Evolutionary conservation across 2,797 vertebrate genomes (phyloP).

Genomic region (Crenuchus spilurus): DNA sequence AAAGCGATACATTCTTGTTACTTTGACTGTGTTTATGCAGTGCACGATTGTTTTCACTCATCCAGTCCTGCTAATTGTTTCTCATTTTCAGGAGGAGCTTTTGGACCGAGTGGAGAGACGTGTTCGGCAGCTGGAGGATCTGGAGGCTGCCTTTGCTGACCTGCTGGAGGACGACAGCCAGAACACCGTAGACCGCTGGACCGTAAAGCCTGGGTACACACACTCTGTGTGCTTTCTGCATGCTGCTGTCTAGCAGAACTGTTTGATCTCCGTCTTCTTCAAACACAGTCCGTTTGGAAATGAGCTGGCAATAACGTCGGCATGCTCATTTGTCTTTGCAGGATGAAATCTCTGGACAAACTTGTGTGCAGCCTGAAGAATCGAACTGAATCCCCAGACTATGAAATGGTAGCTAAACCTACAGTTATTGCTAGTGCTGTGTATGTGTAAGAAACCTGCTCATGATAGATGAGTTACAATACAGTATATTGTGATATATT

Average conservation of each 20-base stretch:
- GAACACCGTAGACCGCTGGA: conserved; percentile 83
- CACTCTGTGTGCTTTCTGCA: conserved; percentile 1
- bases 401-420: conserved; percentile 87
- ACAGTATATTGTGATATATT: no score
- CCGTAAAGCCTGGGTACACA: conserved; percentile 83
- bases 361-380: conserved; percentile 89
- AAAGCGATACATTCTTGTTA: no score
- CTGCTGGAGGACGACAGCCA: conserved; percentile 88
- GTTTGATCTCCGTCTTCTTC: not conserved
- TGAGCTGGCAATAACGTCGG: not conserved
- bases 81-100: conserved; percentile 74
- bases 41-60: not conserved
- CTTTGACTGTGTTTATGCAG: not conserved
- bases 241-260: not conserved
- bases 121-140: conserved; percentile 88
- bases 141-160: conserved; percentile 92
- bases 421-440: no score
- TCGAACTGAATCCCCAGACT: conserved; percentile 85
- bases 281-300: not conserved
- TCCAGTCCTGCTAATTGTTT: not conserved
- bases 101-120: conserved; percentile 87
- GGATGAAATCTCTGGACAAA: conserved; percentile 82
- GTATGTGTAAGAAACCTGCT: no score
- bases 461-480: no score
- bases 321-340: conserved; percentile 64